These are phyloP conservation scores for Aegithalos caudatus DNA, from an alignment of 2,113 vertebrate genomes.

Conservation along the genomic window DNA sequence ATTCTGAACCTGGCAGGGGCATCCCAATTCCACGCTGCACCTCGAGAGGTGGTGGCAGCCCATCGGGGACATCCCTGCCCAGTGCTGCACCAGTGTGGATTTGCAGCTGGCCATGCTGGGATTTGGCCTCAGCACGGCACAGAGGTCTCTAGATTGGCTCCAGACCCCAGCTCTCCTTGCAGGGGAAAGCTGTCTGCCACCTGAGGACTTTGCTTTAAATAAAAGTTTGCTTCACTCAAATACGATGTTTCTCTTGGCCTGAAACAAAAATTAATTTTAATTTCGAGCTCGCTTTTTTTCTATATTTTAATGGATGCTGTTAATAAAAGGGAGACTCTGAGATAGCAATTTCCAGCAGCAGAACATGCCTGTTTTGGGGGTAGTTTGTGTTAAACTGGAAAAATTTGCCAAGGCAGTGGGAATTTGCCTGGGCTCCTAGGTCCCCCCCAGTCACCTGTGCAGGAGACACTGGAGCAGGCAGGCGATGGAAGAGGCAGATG, in stretches of 20 bases:
- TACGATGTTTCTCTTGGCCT: background rate
- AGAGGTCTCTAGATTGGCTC: background rate
- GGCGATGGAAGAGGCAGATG: background rate
- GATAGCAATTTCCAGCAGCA: background rate
- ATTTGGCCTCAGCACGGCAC: background rate
- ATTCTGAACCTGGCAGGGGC: background rate
- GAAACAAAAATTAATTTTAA: background rate
- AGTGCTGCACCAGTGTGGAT: fast-evolving
- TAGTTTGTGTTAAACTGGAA: background rate
- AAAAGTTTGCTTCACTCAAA: background rate
- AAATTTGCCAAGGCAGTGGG: background rate
- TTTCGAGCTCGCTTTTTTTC: background rate
- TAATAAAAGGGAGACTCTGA: background rate
- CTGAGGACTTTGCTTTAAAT: background rate
- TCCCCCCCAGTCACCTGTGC: background rate
- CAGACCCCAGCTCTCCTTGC: background rate
- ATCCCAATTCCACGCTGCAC: fast-evolving
- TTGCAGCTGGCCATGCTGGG: background rate
- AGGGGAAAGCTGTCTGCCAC: background rate
- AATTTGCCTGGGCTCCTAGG: background rate
- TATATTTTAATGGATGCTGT: background rate
- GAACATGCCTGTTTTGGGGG: slow-evolving; percentile 21
- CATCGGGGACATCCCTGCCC: background rate
- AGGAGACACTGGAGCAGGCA: background rate
- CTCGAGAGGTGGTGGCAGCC: background rate